Evolutionary conservation across 1,140 invertebrate species (phyloP).

Genomic region (Pogonus chalceus): DNA sequence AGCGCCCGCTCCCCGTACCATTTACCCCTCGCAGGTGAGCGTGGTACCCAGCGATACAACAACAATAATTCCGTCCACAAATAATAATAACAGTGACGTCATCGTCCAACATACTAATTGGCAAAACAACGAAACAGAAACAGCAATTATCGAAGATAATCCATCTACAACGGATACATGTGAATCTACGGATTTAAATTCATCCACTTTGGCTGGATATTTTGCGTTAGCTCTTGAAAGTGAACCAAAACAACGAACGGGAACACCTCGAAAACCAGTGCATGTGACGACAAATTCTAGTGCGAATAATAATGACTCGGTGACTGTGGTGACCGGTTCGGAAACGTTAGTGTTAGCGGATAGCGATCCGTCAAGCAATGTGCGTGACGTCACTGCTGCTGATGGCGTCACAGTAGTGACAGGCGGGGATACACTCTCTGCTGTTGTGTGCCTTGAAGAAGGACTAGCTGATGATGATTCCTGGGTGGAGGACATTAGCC

Average conservation of each 20-base stretch:
- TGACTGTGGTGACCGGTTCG: conserved; percentile 33
- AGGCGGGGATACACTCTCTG: conserved; percentile 51
- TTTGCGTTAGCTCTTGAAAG: conserved; percentile 36
- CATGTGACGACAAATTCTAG: conserved; percentile 19
- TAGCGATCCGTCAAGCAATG: conserved; percentile 6
- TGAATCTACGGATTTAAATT: not conserved
- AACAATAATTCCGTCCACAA: conserved; percentile 46
- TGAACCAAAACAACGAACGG: not conserved
- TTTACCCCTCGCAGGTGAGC: conserved; percentile 42
- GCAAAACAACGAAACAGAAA: conserved; percentile 13
- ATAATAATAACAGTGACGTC: conserved; percentile 29
- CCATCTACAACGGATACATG: not conserved
- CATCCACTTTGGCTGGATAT: conserved; percentile 28
- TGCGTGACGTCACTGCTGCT: conserved; percentile 16
- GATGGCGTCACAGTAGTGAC: conserved; percentile 51
- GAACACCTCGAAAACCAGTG: conserved; percentile 18
- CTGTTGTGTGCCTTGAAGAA: conserved; percentile 68
- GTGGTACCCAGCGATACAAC: conserved; percentile 63
- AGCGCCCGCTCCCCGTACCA: not conserved
- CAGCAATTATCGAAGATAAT: not conserved
- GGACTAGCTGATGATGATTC: conserved; percentile 77
- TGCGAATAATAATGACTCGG: conserved; percentile 20
- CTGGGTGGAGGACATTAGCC: conserved; percentile 74
- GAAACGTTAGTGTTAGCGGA: conserved; percentile 14
- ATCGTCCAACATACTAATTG: conserved; percentile 46